Conservation (phyloP, 2,888 invertebrate genomes). For the Volucella inanis region DNA sequence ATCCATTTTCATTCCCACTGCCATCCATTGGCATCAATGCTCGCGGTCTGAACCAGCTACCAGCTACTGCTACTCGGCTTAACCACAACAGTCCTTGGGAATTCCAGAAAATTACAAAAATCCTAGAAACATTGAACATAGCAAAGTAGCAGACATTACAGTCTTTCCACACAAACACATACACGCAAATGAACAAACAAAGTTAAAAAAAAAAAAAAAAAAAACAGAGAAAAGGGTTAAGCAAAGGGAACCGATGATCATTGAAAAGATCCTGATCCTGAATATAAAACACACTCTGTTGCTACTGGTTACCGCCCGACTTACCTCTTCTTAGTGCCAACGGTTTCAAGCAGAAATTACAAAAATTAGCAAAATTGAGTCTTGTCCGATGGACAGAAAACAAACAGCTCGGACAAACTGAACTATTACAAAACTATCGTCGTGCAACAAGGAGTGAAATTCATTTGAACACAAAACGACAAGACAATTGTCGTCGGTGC, state of each 20-base stretch:
- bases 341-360: constrained; percentile 59
- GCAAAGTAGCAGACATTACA: constrained; percentile 59
- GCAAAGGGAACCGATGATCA: constrained; percentile 58
- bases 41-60: neutral
- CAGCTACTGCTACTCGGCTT: constrained; percentile 28
- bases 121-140: constrained; percentile 69
- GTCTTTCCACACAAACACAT: neutral
- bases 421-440: constrained; percentile 76
- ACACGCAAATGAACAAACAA: too few relatives aligned
- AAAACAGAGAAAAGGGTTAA: constrained; percentile 39
- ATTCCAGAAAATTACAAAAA: constrained; percentile 73
- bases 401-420: constrained; percentile 83
- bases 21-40: constrained; percentile 2
- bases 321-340: neutral
- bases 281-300: constrained; percentile 52
- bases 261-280: constrained; percentile 63
- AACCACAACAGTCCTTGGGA: constrained; percentile 60
- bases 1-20: constrained; percentile 61
- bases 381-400: constrained; percentile 82
- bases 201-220: too few relatives aligned
- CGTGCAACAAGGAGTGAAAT: constrained; percentile 81
- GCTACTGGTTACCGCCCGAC: constrained; percentile 57
- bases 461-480: constrained; percentile 82
- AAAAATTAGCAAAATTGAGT: constrained; percentile 79
- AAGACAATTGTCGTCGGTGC: constrained; percentile 81